phyloP scores from a whole-genome alignment of 2,113 vertebrate genomes.

The Aspidoscelis tigris region DNA sequence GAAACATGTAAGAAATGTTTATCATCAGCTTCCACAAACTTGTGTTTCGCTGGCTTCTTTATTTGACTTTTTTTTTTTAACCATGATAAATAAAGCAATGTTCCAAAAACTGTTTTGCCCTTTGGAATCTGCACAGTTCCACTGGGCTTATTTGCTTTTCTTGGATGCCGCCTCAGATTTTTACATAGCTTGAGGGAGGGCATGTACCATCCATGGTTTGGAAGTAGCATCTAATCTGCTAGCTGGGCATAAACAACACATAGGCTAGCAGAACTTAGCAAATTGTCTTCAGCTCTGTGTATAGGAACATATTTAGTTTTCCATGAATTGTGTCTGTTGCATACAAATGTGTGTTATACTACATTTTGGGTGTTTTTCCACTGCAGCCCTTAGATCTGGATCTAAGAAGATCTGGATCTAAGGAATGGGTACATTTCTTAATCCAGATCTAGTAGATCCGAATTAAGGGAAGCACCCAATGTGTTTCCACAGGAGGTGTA shows the following conservation, averaged over 20 bases:
- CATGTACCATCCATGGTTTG: background rate
- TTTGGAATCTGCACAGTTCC: background rate
- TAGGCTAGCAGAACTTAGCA: background rate
- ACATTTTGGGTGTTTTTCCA: background rate
- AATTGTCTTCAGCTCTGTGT: constrained; percentile 23
- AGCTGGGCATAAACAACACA: background rate
- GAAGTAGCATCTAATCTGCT: constrained; percentile 6
- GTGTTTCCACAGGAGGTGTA: no score
- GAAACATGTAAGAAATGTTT: constrained; percentile 58
- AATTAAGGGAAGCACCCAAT: no score
- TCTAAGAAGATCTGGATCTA: no score
- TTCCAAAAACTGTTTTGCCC: constrained; percentile 13
- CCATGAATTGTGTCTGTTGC: background rate
- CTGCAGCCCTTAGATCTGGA: background rate
- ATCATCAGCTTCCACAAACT: background rate
- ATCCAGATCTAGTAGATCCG: no score
- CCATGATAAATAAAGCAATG: constrained; percentile 17
- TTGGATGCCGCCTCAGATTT: background rate
- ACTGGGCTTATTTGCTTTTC: background rate
- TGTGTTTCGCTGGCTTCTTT: background rate
- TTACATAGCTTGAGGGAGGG: constrained; percentile 13
- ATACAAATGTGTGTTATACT: background rate
- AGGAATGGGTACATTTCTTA: no score
- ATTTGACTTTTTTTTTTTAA: constrained; percentile 4
- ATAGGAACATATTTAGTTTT: background rate